Percentiles rank a stretch among this genome's conserved stretches.
Evolutionary conservation across 2,797 vertebrate genomes (phyloP).

Genomic region (Distichodus sexfasciatus): DNA sequence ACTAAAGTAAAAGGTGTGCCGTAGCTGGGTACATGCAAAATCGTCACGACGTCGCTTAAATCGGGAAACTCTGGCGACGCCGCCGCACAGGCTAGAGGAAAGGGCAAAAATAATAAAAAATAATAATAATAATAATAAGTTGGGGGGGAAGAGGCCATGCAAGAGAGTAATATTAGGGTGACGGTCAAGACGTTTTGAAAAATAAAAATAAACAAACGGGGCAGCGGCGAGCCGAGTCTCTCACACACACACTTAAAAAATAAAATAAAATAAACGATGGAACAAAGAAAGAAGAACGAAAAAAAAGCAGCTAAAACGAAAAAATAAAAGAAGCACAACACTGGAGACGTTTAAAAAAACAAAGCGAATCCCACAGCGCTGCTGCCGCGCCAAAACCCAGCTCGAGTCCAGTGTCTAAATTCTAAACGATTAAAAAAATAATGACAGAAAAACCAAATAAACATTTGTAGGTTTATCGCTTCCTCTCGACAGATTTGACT

Average conservation of each 20-base stretch:
- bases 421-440: no score
- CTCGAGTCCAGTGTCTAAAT: slow-evolving; percentile 76
- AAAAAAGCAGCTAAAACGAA: slow-evolving; percentile 81
- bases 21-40: slow-evolving; percentile 95
- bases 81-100: no score
- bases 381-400: no score
- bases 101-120: slow-evolving; percentile 56
- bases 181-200: no score
- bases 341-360: slow-evolving; percentile 90
- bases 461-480: no score
- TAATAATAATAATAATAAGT: slow-evolving; percentile 58
- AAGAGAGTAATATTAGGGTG: no score
- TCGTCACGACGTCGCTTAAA: slow-evolving; percentile 86
- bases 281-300: no score
- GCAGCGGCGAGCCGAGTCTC: no score
- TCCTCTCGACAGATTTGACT: slow-evolving; percentile 66
- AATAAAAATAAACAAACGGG: no score
- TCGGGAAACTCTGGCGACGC: no score
- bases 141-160: slow-evolving; percentile 1
- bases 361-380: slow-evolving; percentile 84
- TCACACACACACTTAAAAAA: no score
- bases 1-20: slow-evolving; percentile 97
- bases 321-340: slow-evolving; percentile 72
- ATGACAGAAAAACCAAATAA: slow-evolving; percentile 64
- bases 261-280: no score